Evolutionary conservation across 2,888 invertebrate genomes (phyloP), one percentile per base, ranked within the genome.

Genomic region (Eristalis tenax): DNA sequence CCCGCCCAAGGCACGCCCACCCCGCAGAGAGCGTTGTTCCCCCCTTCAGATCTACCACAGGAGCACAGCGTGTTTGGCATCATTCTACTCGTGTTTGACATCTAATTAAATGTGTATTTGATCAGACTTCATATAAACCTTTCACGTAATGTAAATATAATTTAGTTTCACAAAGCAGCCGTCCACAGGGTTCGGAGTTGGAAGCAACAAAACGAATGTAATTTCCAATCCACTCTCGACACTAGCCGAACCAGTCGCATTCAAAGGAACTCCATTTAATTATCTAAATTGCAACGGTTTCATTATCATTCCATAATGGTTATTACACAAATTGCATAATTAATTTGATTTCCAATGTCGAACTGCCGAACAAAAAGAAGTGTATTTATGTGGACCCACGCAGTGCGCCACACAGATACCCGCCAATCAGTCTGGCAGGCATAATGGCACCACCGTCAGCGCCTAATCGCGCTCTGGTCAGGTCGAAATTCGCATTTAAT

Each of bases 301-400:
- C 61, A 63, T 85, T 73, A 77, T 73, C 71, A 70, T 76, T 84
- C 71, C 71, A 75, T 80, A 80, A 80, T 23, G 61, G 32, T 50
- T 56, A 66, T 71, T 78, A 78, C 65, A 22, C 38, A 75, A 83
- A 83, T 83, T 83, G 61, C 70, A 66, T 71, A 83, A 83, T 79
- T 83, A 86, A 83, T 78, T 63, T 83, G 35, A 75, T 69, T 74
- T 83, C 3, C 32, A 26, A 32, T 10, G 13, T 3, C 26, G 26
- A 26, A 59, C 23, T 15, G 26, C 59, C 15, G 59, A 6, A 6
- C 8, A 28, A 80, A 59, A 18, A 15, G 40, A 13, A 32, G 38
- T 3, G 13, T 38, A 13, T 38, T 38, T 38, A 38, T 38, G 38
- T 13, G 38, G 38, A 38, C 2, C 13, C 13, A 22, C 11, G 28